phyloP scores from a whole-genome alignment of 2,888 invertebrate species.

The Fragum fragum region DNA sequence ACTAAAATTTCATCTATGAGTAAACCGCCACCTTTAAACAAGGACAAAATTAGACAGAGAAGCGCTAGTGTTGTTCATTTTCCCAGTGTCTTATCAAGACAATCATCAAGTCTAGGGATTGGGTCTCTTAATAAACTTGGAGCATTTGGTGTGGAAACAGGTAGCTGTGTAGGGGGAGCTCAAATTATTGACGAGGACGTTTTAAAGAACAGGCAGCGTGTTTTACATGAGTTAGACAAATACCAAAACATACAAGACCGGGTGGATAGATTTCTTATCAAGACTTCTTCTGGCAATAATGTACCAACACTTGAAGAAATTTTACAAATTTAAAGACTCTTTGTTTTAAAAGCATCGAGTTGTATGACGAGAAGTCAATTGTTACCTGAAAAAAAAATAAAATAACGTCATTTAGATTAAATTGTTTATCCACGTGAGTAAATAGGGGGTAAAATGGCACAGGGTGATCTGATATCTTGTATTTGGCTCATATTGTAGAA shows the following conservation, averaged over 20 bases:
- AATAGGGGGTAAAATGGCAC: too few species aligned
- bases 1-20: not conserved
- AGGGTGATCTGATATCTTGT: too few species aligned
- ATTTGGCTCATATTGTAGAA: too few species aligned
- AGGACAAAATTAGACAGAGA: not conserved
- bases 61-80: conserved; percentile 30
- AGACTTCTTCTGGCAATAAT: not conserved
- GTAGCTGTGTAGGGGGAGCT: conserved; percentile 31
- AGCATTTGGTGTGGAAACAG: conserved; percentile 7
- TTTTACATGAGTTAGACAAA: conserved; percentile 61
- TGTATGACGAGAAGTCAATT: too few species aligned
- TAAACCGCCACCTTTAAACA: not conserved
- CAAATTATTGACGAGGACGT: conserved; percentile 71
- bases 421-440: too few species aligned
- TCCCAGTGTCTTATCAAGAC: conserved; percentile 43
- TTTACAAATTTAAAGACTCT: not conserved
- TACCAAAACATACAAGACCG: conserved; percentile 59
- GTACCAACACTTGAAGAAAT: not conserved
- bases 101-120: conserved; percentile 46
- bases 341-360: too few species aligned
- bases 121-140: conserved; percentile 28
- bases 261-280: conserved; percentile 59
- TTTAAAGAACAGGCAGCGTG: conserved; percentile 61
- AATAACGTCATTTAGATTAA: too few species aligned
- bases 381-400: too few species aligned